phyloP scores from a whole-genome alignment of 1,140 invertebrate species.

The Platyscapa corneri region DNA sequence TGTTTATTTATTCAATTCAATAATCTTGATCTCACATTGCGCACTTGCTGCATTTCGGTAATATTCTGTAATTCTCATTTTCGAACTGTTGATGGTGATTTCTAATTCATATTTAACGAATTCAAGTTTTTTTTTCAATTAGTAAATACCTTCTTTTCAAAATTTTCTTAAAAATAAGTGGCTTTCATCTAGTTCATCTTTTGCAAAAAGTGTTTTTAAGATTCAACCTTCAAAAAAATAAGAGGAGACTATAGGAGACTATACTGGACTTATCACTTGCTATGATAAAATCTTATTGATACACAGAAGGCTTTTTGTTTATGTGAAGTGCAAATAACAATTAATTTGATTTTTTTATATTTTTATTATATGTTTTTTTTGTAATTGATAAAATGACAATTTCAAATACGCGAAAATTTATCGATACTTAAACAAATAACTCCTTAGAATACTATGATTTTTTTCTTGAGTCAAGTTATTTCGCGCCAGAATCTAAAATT shows the following conservation, averaged over 20 bases:
- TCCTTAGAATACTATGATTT: no score
- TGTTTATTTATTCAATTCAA: no score
- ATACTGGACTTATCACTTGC: slow-evolving; percentile 75
- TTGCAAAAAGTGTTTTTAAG: slow-evolving; percentile 77
- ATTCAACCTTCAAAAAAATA: slow-evolving; percentile 79
- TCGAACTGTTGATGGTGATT: no score
- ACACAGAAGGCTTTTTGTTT: slow-evolving; percentile 79
- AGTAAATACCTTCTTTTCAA: slow-evolving; percentile 80
- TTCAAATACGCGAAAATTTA: no score
- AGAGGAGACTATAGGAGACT: no score
- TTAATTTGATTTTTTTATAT: not conserved
- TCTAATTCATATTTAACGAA: slow-evolving; percentile 80
- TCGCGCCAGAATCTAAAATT: no score
- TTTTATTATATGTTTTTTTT: not conserved
- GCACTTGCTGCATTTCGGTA: no score
- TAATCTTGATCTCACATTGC: no score
- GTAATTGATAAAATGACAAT: not conserved
- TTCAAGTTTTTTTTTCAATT: slow-evolving; percentile 81
- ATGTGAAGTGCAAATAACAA: slow-evolving; percentile 47
- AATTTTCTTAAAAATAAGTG: slow-evolving; percentile 78
- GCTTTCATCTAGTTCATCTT: slow-evolving; percentile 76
- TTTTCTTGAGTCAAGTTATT: no score
- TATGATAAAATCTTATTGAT: slow-evolving; percentile 80
- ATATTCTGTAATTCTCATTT: no score
- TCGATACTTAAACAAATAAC: no score